These are phyloP conservation scores for Listronotus oregonensis DNA, from an alignment of 1,140 invertebrate genomes.

Conservation along the genomic window DNA sequence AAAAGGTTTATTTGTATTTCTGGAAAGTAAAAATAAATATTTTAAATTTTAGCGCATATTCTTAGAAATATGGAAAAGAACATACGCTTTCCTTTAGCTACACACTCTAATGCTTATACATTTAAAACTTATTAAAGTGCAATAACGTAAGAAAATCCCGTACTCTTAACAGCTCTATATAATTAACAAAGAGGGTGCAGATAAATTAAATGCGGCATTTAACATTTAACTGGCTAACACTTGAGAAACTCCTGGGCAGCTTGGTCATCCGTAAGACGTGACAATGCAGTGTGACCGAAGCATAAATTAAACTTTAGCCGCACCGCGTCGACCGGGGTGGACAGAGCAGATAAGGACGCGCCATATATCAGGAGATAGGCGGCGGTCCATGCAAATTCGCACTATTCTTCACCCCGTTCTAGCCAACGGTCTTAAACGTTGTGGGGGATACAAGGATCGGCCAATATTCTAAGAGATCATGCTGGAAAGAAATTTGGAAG, in stretches of 20 bases:
- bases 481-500: too few species aligned
- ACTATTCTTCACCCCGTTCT: slow-evolving; percentile 31
- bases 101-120: too few species aligned
- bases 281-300: slow-evolving; percentile 49
- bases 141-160: too few species aligned
- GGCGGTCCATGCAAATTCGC: slow-evolving; percentile 43
- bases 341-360: slow-evolving; percentile 49
- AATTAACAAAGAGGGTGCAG: slow-evolving; percentile 1
- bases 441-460: not conserved
- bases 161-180: too few species aligned
- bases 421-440: slow-evolving; percentile 13
- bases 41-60: too few species aligned
- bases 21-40: too few species aligned
- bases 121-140: too few species aligned
- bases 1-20: too few species aligned
- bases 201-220: slow-evolving; percentile 11
- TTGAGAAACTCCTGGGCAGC: slow-evolving; percentile 28
- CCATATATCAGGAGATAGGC: slow-evolving; percentile 47
- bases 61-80: too few species aligned
- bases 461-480: not conserved
- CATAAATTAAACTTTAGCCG: slow-evolving; percentile 56
- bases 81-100: too few species aligned
- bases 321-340: slow-evolving; percentile 53
- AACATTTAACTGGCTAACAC: slow-evolving; percentile 2
- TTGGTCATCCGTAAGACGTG: slow-evolving; percentile 53